Conservation (phyloP, 2,797 vertebrate genomes). For the Hypotaenidia okinawae region DNA sequence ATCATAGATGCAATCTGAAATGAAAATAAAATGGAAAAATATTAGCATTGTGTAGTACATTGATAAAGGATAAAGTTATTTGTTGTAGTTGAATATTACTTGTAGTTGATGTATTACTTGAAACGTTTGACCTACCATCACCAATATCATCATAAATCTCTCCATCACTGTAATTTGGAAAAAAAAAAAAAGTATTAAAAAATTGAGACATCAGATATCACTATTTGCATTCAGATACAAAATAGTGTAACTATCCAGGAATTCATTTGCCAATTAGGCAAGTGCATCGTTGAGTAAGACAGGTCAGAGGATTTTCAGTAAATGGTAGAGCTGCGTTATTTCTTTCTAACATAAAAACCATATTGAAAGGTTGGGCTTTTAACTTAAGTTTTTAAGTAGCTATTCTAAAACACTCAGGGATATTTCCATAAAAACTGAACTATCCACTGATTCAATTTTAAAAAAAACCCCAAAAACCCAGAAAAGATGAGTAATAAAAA, state of each 20-base stretch:
- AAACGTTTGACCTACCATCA: slow-evolving; percentile 83
- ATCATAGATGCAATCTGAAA: slow-evolving; percentile 90
- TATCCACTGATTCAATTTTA: background rate
- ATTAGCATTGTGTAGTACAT: background rate
- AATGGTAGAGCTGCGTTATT: background rate
- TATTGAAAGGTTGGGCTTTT: background rate
- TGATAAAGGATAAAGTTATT: background rate
- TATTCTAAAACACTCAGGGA: background rate
- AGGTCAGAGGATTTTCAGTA: background rate
- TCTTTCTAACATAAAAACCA: background rate
- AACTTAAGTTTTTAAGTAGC: background rate
- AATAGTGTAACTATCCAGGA: background rate
- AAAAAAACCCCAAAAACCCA: background rate
- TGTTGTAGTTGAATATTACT: background rate
- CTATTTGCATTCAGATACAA: background rate
- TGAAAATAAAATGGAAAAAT: slow-evolving; percentile 45
- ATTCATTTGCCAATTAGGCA: background rate
- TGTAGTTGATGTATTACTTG: background rate
- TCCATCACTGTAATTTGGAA: slow-evolving; percentile 81
- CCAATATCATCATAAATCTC: slow-evolving; percentile 94
- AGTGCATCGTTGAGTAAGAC: background rate
- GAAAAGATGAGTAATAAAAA: background rate
- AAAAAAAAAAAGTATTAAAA: background rate
- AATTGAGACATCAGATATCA: background rate
- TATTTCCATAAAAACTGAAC: background rate